These are phyloP conservation scores for Poecile atricapillus DNA, from an alignment of 2,113 vertebrate species.

Conservation along the genomic window DNA sequence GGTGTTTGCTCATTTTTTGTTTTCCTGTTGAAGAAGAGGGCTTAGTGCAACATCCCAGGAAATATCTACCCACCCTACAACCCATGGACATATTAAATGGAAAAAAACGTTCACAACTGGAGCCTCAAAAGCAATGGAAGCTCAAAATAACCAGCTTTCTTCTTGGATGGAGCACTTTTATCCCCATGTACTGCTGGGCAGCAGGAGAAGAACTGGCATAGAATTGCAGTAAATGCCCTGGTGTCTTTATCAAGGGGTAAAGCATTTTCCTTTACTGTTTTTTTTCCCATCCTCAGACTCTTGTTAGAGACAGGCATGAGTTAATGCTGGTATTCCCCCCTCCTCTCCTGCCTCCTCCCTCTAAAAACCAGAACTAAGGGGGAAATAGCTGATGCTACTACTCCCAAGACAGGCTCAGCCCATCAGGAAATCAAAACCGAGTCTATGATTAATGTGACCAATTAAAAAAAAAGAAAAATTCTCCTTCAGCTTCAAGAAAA, in stretches of 20 bases:
- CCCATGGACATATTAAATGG: neutral
- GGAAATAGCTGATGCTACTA: neutral
- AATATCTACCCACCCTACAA: neutral
- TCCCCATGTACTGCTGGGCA: neutral
- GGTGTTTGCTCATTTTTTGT: neutral
- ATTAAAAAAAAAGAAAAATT: neutral
- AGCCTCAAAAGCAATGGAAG: neutral
- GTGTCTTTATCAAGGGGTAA: neutral
- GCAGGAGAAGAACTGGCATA: neutral
- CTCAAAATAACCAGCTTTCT: neutral
- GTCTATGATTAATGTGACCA: neutral
- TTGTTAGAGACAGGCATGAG: neutral
- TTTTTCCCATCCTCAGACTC: neutral
- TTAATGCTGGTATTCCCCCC: neutral
- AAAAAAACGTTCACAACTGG: fast-evolving
- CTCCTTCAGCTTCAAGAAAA: neutral
- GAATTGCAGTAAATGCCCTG: neutral
- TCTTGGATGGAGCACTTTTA: neutral
- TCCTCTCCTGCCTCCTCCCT: neutral
- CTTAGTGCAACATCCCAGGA: neutral
- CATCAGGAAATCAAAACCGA: neutral
- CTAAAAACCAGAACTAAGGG: neutral
- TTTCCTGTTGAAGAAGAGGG: neutral
- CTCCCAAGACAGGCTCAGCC: neutral
- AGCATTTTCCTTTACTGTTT: neutral